These are phyloP conservation scores for Tribolium castaneum DNA, from an alignment of 1,140 invertebrate species.

Conservation along the genomic window DNA sequence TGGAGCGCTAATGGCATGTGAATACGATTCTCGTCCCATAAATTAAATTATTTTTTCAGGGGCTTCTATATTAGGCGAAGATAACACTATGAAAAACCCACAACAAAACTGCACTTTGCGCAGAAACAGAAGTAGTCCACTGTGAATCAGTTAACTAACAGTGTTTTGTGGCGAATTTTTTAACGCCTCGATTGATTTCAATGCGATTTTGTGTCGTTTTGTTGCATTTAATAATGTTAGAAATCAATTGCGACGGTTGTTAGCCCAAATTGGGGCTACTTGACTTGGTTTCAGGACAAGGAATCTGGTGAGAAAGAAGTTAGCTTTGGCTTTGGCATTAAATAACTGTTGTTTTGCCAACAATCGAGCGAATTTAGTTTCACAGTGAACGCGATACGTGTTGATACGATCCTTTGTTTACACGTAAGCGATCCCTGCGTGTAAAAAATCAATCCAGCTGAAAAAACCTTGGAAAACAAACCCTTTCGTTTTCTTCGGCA, in stretches of 20 bases:
- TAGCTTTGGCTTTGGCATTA: slow-evolving; percentile 34
- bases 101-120: background rate
- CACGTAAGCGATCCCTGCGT: slow-evolving; percentile 45
- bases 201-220: slow-evolving; percentile 11
- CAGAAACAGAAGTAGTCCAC: slow-evolving; percentile 14
- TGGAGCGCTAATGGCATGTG: slow-evolving; percentile 22
- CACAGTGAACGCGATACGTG: slow-evolving; percentile 50
- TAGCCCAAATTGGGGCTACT: background rate
- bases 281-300: background rate
- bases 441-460: slow-evolving; percentile 12
- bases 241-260: slow-evolving; percentile 23
- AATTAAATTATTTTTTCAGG: slow-evolving; percentile 29
- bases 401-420: slow-evolving; percentile 48
- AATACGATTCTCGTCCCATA: slow-evolving; percentile 22
- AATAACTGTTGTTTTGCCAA: slow-evolving; percentile 50
- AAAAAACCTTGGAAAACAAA: slow-evolving; percentile 48
- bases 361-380: slow-evolving; percentile 55
- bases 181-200: slow-evolving; percentile 18
- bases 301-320: slow-evolving; percentile 18
- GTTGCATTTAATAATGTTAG: slow-evolving; percentile 12
- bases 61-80: slow-evolving; percentile 21
- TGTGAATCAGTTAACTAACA: slow-evolving; percentile 26
- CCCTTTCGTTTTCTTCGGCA: slow-evolving; percentile 46
- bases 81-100: background rate
- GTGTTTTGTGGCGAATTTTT: slow-evolving; percentile 24